Base-by-base conservation (phyloP, 2,113 vertebrate genomes). In the Anser cygnoides region DNA sequence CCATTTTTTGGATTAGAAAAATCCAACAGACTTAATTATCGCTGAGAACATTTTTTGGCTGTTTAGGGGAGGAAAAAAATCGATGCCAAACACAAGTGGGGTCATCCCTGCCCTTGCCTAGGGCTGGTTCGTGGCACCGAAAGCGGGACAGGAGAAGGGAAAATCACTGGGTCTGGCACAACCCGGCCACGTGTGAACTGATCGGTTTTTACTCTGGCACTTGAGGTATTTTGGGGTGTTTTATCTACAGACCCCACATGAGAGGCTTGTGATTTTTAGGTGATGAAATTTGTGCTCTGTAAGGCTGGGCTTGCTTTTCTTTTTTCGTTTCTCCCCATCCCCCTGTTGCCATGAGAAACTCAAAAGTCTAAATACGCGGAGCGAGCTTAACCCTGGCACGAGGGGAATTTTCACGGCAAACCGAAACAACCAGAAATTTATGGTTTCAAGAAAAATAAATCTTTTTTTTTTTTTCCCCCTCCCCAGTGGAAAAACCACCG, bases 281-380 rank as follows among this genome's bases (percentile, higher is more conserved):
- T 57, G 82, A 4, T 68, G 37, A 73, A 9, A 63, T 18, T 1
- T 19, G 58, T 28, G 58, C 43, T 70, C 11, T 43, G 3, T 1
- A 11, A 76, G 83, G n/a, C 29, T 2, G 2, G 3, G 4, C 67
- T 88, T 75, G 62, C 66, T 83, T 58, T 57, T 65, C 49, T 84
- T 76, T 80, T 80, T 39, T 15, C 3, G 18, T 84, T 80, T 74
- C 73, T 95, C 84, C 89, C 77, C 77, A 55, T 89, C 93, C 62
- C n/a, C 71, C 78, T 52, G 89, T 90, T 83, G 83, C 93, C 89
- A 76, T 57, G 89, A 92, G 63, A 61, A 96, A 95, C 66, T 84
- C 14, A 26, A 61, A 88, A 89, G 39, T 59, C 66, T 28, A 54
- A 85, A 83, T 46, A 46, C 2, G 12, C 43, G 5, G 4, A 63